Conservation (phyloP, 2,797 vertebrate genomes). For the Gobionotothen gibberifrons region DNA sequence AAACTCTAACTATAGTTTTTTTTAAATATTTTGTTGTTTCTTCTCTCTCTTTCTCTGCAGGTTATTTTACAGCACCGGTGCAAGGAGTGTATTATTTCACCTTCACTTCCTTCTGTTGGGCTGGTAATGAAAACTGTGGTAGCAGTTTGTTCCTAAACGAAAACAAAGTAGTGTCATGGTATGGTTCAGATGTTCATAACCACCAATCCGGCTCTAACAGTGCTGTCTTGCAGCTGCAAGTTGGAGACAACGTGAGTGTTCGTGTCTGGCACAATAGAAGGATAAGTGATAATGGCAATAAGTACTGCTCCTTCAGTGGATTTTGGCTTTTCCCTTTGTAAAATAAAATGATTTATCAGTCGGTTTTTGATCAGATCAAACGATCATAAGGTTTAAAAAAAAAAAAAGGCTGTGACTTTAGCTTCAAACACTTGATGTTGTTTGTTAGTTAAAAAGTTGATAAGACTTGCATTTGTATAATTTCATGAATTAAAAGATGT, state of each 20-base stretch:
- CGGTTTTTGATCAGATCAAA: neutral
- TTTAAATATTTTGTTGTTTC: too few relatives aligned
- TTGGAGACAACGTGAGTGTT: slow-evolving; percentile 33
- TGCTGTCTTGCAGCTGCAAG: slow-evolving; percentile 22
- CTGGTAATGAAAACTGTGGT: accelerated
- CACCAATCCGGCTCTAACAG: neutral
- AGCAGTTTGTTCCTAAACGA: slow-evolving; percentile 26
- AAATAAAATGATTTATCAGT: neutral
- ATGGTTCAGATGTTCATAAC: accelerated
- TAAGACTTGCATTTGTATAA: neutral
- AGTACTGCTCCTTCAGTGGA: slow-evolving; percentile 23
- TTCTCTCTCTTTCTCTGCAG: neutral
- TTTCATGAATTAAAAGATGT: neutral
- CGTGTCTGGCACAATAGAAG: accelerated
- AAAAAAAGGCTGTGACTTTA: too few relatives aligned
- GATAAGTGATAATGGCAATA: accelerated
- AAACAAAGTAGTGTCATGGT: accelerated
- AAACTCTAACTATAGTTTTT: too few relatives aligned
- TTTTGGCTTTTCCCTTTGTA: slow-evolving; percentile 39
- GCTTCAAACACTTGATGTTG: neutral
- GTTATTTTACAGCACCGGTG: slow-evolving; percentile 49
- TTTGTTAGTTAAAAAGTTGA: neutral
- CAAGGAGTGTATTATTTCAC: slow-evolving; percentile 37
- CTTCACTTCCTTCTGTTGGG: neutral
- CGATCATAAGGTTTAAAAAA: neutral